Percentiles rank a stretch among this genome's conserved stretches.
phyloP scores from a whole-genome alignment of 2,113 vertebrate species.

The Perccottus glenii region DNA sequence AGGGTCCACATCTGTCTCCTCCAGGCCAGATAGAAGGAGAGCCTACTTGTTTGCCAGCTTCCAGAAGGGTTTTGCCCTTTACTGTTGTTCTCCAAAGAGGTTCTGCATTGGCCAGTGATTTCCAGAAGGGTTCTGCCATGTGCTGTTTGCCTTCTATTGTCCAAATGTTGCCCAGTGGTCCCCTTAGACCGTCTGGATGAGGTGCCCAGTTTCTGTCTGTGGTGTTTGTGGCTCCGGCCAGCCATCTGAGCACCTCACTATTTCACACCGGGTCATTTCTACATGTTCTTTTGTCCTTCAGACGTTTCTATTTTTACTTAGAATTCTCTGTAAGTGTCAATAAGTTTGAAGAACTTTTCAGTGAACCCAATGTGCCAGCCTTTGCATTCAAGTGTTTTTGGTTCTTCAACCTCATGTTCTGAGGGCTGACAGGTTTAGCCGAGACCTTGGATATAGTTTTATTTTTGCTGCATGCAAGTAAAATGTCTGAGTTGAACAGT shows the following conservation, averaged over 20 bases:
- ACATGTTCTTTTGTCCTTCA: neutral
- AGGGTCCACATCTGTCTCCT: conserved; percentile 6
- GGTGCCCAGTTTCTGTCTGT: neutral
- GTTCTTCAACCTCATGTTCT: neutral
- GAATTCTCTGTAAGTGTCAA: neutral
- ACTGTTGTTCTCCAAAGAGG: too few species aligned
- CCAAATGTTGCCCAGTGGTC: neutral
- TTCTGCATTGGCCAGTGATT: too few species aligned
- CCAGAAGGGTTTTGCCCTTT: neutral
- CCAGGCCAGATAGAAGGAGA: neutral
- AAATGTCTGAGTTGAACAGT: too few species aligned
- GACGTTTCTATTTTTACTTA: neutral
- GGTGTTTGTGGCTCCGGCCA: neutral
- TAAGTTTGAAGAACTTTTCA: conserved; percentile 3
- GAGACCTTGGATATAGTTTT: conserved; percentile 1
- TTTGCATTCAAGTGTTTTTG: neutral
- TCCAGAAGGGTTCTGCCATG: conserved; percentile 1
- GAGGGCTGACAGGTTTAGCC: neutral
- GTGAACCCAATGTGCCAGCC: neutral
- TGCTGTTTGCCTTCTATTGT: neutral
- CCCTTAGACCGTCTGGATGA: neutral
- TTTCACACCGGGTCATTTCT: neutral
- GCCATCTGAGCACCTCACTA: neutral
- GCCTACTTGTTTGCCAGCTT: neutral
- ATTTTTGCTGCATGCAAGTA: neutral